phyloP scores from a whole-genome alignment of 2,888 invertebrate genomes.

The Pandemis corylana region DNA sequence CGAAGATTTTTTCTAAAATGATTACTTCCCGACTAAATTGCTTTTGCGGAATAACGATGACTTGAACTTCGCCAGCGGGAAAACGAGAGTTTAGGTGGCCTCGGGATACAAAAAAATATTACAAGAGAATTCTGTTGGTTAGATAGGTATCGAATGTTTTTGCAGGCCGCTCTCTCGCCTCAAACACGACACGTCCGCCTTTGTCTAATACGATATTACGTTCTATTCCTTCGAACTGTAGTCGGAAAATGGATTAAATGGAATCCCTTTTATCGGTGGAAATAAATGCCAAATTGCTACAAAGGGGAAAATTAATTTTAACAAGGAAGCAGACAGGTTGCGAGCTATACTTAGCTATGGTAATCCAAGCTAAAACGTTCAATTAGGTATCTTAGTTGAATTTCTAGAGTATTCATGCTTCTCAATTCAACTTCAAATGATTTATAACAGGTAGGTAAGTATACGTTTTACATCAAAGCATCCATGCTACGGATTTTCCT shows the following conservation, averaged over 20 bases:
- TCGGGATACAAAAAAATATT: constrained; percentile 59
- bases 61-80: constrained; percentile 61
- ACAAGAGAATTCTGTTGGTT: constrained; percentile 50
- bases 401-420: neutral
- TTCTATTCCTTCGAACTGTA: constrained; percentile 3
- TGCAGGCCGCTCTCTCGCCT: constrained; percentile 9
- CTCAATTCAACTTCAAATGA: neutral
- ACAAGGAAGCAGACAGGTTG: constrained; percentile 8
- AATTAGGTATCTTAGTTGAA: neutral
- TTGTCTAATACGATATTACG: constrained; percentile 16
- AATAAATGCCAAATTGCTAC: constrained; percentile 16
- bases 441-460: neutral
- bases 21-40: constrained; percentile 64
- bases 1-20: constrained; percentile 52
- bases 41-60: constrained; percentile 62
- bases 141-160: constrained; percentile 26
- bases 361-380: neutral
- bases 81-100: constrained; percentile 54
- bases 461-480: neutral
- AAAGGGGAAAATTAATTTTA: constrained; percentile 22
- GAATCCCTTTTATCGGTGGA: constrained; percentile 10
- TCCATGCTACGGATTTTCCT: neutral
- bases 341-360: neutral
- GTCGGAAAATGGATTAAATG: constrained; percentile 8
- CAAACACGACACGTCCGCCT: constrained; percentile 17